These are phyloP conservation scores for Coracias cyanogaster DNA, from an alignment of 2,797 vertebrate genomes.

Conservation along the genomic window DNA sequence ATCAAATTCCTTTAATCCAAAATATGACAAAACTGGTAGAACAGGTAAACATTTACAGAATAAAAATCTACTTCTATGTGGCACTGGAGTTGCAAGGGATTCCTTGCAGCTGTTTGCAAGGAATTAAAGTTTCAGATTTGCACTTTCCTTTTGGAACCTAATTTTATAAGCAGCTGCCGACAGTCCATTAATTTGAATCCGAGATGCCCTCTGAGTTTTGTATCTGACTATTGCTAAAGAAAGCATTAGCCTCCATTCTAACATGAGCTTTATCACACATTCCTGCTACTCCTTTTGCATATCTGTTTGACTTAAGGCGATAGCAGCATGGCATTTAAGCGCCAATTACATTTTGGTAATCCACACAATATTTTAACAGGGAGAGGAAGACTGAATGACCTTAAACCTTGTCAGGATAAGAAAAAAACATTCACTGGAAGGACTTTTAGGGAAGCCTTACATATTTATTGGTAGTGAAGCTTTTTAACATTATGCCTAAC, in stretches of 20 bases:
- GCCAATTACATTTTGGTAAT: conserved; percentile 38
- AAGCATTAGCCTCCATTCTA: conserved; percentile 69
- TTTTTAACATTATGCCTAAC: not conserved
- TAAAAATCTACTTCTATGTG: conserved; percentile 24
- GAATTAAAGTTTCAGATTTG: conserved; percentile 57
- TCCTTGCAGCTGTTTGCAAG: conserved; percentile 57
- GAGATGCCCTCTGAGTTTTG: conserved; percentile 68
- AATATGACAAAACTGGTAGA: not conserved
- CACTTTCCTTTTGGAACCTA: conserved; percentile 67
- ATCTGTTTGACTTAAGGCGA: conserved; percentile 52
- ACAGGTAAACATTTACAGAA: conserved; percentile 4
- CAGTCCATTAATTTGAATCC: conserved; percentile 77
- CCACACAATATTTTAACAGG: conserved; percentile 2
- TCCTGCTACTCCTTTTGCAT: conserved; percentile 51
- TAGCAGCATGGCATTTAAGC: conserved; percentile 24
- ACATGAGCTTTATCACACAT: conserved; percentile 66
- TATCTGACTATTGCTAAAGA: conserved; percentile 57
- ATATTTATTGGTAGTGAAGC: not conserved
- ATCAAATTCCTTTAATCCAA: conserved; percentile 13
- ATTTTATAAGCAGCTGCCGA: conserved; percentile 72
- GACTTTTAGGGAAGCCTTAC: conserved; percentile 43
- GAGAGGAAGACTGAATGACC: not conserved
- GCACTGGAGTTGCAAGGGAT: not conserved
- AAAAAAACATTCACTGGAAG: conserved; percentile 27
- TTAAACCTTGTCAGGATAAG: conserved; percentile 23